phyloP scores from a whole-genome alignment of 2,888 invertebrate species.

The Lacanobia oleracea region DNA sequence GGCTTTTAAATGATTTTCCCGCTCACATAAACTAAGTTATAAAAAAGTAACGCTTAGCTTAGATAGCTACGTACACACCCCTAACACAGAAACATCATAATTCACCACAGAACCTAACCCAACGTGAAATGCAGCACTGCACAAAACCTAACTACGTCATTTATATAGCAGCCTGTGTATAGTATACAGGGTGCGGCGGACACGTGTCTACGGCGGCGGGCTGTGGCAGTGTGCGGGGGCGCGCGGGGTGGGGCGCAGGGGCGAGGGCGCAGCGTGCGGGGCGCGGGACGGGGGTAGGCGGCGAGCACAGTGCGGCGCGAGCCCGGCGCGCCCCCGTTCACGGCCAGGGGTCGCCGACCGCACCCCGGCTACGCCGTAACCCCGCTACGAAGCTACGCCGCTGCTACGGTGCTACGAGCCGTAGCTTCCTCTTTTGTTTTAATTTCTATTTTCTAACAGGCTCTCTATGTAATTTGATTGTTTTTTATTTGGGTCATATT shows the following conservation, averaged over 20 bases:
- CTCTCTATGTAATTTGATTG: conserved; percentile 70
- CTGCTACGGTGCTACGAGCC: conserved; percentile 80
- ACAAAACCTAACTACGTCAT: conserved; percentile 52
- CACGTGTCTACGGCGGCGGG: conserved; percentile 75
- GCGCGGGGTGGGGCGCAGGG: conserved; percentile 45
- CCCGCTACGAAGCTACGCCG: conserved; percentile 83
- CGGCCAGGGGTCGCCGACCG: conserved; percentile 91
- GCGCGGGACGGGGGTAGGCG: conserved; percentile 45
- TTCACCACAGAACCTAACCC: background rate
- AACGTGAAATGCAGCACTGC: conserved; percentile 60
- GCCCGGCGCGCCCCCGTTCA: conserved; percentile 88
- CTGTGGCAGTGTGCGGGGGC: conserved; percentile 58
- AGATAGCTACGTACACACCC: background rate
- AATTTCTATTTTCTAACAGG: conserved; percentile 65
- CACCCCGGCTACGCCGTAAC: conserved; percentile 88
- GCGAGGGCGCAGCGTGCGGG: conserved; percentile 6
- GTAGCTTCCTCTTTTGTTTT: conserved; percentile 87
- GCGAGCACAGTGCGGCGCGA: conserved; percentile 71
- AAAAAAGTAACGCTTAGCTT: background rate
- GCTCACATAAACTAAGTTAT: background rate
- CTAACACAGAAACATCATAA: background rate
- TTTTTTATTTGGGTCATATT: conserved; percentile 83
- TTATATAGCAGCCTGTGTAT: conserved; percentile 66
- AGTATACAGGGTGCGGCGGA: conserved; percentile 75
- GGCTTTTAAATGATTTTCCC: background rate